A percentile compares a stretch with the other conserved stretches of the same genome.
Evolutionary conservation across 2,888 invertebrate species (phyloP).

Genomic region (Tetranychus truncatus): DNA sequence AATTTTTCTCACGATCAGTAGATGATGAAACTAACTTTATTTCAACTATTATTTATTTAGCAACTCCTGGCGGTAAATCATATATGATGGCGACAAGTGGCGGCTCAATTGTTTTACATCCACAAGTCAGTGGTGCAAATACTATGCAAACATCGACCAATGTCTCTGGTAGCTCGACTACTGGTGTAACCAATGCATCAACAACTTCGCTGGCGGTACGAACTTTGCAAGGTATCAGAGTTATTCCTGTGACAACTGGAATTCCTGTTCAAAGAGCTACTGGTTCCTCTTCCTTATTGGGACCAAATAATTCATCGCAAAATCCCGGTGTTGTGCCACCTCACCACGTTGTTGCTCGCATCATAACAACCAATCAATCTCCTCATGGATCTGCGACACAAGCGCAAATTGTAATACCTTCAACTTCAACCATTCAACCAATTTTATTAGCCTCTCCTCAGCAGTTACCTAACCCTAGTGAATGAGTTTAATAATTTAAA

Average conservation of each 20-base stretch:
- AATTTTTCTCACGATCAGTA: too few relatives aligned
- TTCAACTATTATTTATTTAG: too few relatives aligned
- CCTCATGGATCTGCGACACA: slow-evolving; percentile 10
- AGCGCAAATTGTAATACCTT: slow-evolving; percentile 14
- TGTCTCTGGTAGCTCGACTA: too few relatives aligned
- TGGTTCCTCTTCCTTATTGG: neutral
- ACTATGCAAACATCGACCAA: too few relatives aligned
- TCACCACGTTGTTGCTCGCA: slow-evolving; percentile 16
- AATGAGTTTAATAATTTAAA: too few relatives aligned
- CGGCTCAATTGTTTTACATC: too few relatives aligned
- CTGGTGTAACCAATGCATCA: too few relatives aligned
- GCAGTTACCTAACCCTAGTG: neutral
- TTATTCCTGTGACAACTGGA: slow-evolving; percentile 14
- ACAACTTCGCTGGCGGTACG: too few relatives aligned
- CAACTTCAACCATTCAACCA: slow-evolving; percentile 16
- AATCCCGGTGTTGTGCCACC: neutral
- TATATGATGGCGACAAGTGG: too few relatives aligned
- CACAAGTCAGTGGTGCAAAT: too few relatives aligned
- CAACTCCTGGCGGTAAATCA: too few relatives aligned
- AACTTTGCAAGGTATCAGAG: slow-evolving; percentile 12
- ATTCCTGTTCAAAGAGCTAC: slow-evolving; percentile 9
- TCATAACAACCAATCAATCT: slow-evolving; percentile 12
- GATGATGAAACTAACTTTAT: too few relatives aligned
- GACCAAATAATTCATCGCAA: neutral
- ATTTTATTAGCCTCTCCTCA: slow-evolving; percentile 10